phyloP scores from a whole-genome alignment of 2,113 vertebrate genomes.

The Trochalopteron elliotii region DNA sequence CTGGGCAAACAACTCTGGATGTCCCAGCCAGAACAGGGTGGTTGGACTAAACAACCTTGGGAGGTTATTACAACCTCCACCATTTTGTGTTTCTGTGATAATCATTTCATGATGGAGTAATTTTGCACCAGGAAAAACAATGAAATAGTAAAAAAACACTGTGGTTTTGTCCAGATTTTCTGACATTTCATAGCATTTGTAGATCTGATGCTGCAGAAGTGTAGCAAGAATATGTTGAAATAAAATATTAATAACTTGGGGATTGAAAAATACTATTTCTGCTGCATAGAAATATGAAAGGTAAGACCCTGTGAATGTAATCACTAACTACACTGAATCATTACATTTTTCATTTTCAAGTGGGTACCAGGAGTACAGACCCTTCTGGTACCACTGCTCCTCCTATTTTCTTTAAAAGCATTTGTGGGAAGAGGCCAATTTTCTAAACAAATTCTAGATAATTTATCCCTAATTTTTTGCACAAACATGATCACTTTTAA shows the following conservation, averaged over 20 bases:
- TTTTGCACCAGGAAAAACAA: neutral
- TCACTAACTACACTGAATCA: neutral
- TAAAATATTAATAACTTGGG: neutral
- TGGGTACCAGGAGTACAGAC: neutral
- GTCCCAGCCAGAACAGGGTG: neutral
- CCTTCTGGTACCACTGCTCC: neutral
- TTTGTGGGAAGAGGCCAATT: neutral
- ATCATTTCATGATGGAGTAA: neutral
- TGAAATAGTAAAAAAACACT: neutral
- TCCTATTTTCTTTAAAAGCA: neutral
- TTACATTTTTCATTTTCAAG: neutral
- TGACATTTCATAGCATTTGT: neutral
- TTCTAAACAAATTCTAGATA: neutral
- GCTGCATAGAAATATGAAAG: neutral
- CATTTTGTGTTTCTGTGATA: neutral
- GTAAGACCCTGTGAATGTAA: neutral
- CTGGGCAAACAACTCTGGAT: neutral
- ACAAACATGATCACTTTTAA: neutral
- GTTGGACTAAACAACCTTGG: neutral
- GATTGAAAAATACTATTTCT: neutral
- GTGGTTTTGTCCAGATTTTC: neutral
- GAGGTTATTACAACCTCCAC: neutral
- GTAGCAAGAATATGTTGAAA: neutral
- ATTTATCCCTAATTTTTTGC: neutral
- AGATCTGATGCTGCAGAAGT: neutral